These are phyloP conservation scores for Phalacrocorax aristotelis DNA, from an alignment of 2,113 vertebrate species.

Conservation along the genomic window DNA sequence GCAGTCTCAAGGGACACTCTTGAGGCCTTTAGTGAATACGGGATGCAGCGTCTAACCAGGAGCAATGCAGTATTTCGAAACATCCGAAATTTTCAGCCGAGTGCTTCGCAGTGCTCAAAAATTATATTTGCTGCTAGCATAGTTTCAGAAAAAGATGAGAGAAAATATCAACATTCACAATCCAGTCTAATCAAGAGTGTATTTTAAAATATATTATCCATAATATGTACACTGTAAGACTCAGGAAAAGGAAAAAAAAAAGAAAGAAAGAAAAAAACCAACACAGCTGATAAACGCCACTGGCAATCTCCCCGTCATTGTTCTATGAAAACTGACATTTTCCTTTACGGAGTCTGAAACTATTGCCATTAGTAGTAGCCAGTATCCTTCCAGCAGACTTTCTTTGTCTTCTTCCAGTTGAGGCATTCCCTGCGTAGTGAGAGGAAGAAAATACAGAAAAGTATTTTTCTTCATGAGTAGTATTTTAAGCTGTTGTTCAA, in stretches of 20 bases:
- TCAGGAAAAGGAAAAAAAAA: background rate
- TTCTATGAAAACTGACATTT: background rate
- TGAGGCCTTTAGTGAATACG: background rate
- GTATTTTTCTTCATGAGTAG: background rate
- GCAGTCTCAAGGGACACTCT: background rate
- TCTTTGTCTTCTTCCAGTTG: background rate
- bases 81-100: background rate
- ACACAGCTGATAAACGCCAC: background rate
- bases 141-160: background rate
- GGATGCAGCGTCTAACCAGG: background rate
- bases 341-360: background rate
- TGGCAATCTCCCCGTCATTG: background rate
- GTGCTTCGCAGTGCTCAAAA: background rate
- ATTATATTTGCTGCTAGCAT: background rate
- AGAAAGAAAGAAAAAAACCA: rapidly evolving
- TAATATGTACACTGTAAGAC: background rate
- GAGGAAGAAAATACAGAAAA: background rate
- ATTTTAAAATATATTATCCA: background rate
- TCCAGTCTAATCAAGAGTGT: background rate
- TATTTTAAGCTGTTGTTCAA: background rate
- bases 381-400: background rate
- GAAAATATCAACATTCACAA: background rate
- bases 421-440: background rate
- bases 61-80: background rate
- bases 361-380: background rate